Evolutionary conservation across 2,797 vertebrate species (phyloP).

Genomic region (Yasuhikotakia modesta): DNA sequence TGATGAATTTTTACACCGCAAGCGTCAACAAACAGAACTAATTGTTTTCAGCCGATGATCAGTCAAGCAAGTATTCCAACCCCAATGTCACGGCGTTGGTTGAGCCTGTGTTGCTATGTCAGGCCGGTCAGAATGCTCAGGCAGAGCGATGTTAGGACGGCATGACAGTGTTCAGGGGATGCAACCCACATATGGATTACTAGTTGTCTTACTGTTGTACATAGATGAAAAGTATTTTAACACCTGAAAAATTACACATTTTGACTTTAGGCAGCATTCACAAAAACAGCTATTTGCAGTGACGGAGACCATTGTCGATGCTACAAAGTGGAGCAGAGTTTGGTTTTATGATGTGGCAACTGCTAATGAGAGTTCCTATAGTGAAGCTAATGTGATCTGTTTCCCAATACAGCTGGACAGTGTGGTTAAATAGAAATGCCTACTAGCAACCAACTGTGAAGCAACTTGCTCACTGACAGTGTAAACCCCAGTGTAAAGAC

Average conservation of each 20-base stretch:
- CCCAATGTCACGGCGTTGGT: neutral
- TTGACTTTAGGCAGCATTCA: too few relatives aligned
- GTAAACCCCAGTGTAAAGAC: neutral
- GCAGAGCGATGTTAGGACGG: neutral
- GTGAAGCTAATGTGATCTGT: neutral
- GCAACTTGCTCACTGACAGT: neutral
- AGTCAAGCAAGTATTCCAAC: neutral
- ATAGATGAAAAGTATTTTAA: too few relatives aligned
- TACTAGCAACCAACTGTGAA: neutral
- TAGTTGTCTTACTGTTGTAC: too few relatives aligned
- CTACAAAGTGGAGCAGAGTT: neutral
- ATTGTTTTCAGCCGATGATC: neutral
- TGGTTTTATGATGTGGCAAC: neutral
- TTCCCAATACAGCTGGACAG: neutral
- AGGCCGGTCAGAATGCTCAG: too few relatives aligned
- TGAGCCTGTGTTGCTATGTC: neutral
- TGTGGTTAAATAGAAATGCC: neutral
- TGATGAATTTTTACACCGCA: neutral
- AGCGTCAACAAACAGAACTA: neutral
- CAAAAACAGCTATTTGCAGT: too few relatives aligned
- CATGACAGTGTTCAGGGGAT: neutral
- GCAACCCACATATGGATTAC: neutral
- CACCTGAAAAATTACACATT: too few relatives aligned
- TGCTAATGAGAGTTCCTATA: neutral
- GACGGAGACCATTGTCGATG: neutral